These are phyloP conservation scores for Stegophylla sp. DNA, from an alignment of 2,888 invertebrate genomes.

Conservation along the genomic window DNA sequence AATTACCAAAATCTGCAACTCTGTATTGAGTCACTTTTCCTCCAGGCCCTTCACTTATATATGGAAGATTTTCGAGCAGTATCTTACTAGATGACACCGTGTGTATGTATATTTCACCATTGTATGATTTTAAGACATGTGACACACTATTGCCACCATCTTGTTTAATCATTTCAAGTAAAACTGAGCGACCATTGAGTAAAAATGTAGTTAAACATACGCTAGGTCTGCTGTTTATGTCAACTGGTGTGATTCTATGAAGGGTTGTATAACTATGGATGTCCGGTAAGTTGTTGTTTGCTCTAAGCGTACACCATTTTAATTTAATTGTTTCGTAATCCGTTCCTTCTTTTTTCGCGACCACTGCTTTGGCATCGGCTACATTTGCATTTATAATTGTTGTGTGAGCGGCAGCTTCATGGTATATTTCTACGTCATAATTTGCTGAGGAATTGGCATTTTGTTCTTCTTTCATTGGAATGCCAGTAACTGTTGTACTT, in stretches of 20 bases:
- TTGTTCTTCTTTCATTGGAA: conserved; percentile 99
- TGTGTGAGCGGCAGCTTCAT: conserved; percentile 83
- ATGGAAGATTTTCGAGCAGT: conserved; percentile 91
- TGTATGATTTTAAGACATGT: conserved; percentile 91
- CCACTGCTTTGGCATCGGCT: conserved; percentile 71
- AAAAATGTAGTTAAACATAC: conserved; percentile 97
- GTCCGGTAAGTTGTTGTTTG: conserved; percentile 78
- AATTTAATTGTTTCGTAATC: conserved; percentile 85
- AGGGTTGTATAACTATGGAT: conserved; percentile 83
- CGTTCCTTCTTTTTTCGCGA: conserved; percentile 75
- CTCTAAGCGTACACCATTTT: conserved; percentile 96
- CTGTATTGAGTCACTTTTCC: conserved; percentile 93
- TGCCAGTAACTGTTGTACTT: conserved; percentile 96
- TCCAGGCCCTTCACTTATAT: conserved; percentile 92
- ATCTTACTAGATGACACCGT: conserved; percentile 83
- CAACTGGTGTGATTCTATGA: conserved; percentile 91
- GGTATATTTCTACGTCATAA: conserved; percentile 97
- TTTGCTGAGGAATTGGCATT: conserved; percentile 97
- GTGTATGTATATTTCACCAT: conserved; percentile 95
- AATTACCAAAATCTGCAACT: conserved; percentile 80
- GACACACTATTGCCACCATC: conserved; percentile 86
- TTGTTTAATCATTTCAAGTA: conserved; percentile 80
- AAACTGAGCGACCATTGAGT: conserved; percentile 90
- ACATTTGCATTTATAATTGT: conserved; percentile 72
- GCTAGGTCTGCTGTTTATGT: conserved; percentile 95